Base-by-base conservation (phyloP, 1,140 invertebrate genomes). In the Drosophila pseudoobscura region DNA sequence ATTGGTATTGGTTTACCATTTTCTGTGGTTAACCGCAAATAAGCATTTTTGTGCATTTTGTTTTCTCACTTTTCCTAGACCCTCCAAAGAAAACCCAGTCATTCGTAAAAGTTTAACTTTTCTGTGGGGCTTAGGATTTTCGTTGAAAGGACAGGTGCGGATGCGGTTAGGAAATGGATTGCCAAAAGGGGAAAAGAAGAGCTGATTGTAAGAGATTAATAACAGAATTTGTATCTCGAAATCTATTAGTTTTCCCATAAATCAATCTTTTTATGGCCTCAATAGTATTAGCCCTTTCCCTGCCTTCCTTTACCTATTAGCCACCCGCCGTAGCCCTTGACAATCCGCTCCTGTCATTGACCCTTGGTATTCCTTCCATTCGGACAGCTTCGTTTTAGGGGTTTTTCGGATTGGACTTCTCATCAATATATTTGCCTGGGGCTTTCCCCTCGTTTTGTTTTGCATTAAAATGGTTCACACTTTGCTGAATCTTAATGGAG, bases 41-140 rank as follows among this genome's bases (percentile, higher is more conserved):
- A 87, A 87, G 65, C 80, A 87, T 78, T 85, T 66, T 80, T 80
- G 74, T 78, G 69, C 77, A 78, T 80, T 85, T 87, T 82, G 65
- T 87, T 87, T 75, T 73, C 43, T 43, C 51, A 80, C 76, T 76
- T 85, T 66, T 56, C 53, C 66, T 57, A 54, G 60, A 75, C 80
- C 60, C 51, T 46, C 24, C 20, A 31, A 31, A 35, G 17, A 13
- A 75, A 83, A 65, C 54, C 65, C 56, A 77, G 61, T 72, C 82
- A 85, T 71, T 78, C 75, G 74, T 70, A 78, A 71, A 74, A 74
- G 73, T 74, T 74, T 49, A 62, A 43, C 72, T 69, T 64, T 11
- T 39, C 11, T 11, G 9, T 5, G 35, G 35, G 70, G 58, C 47
- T 35, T 31, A 17, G 46, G 46, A 55, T 52, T n/a, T 8, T 11